Base-by-base conservation (phyloP, 2,888 invertebrate species). In the Sipha maydis region DNA sequence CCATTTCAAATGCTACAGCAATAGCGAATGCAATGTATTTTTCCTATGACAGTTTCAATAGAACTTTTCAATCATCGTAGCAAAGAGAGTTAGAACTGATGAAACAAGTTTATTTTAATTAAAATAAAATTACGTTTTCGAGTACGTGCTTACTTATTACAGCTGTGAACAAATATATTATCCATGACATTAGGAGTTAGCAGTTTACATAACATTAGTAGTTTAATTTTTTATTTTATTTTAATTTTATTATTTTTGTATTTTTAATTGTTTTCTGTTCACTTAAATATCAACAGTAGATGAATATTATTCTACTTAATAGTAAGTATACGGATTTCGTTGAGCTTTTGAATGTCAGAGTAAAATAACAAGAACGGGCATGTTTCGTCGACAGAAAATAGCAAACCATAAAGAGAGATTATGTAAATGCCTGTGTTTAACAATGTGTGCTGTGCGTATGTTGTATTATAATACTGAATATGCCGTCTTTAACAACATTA, bases 381-480 rank as follows among this genome's bases (percentile, higher is more conserved):
- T 2, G 31, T n/a, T 14, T n/a, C n/a, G 34, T n/a, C 14, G 83
- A 83, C 54, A 83, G 71, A 83, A 54, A 83, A 73, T 34, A 34
- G 2, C 75, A 21, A 8, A 75, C 56, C 75, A 21, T 76, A 76
- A 84, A 76, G 31, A 61, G 61, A 84, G 76, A 77, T 77, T 34
- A 67, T 69, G 77, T 34, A 85, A 77, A 85, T 77, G 77, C 17
- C 67, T 56, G 77, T 56, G 77, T 85, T 77, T 77, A 77, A n/a
- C 41, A 77, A 67, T 77, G 69, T 69, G 31, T 4, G 7, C 19
- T 21, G 38, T 75, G 28, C 28, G 28, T 75, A 25, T 71, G 28
- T 71, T 71, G 14, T 71, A 71, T 71, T 71, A 31, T 69, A n/a
- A 69, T 69, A 78, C 85, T 78, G 69, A 69, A 85, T 34, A 54